A percentile compares a stretch with the other conserved stretches of the same genome.
These are phyloP conservation scores for Nomada fabriciana DNA, from an alignment of 2,888 invertebrate genomes.

Conservation along the genomic window DNA sequence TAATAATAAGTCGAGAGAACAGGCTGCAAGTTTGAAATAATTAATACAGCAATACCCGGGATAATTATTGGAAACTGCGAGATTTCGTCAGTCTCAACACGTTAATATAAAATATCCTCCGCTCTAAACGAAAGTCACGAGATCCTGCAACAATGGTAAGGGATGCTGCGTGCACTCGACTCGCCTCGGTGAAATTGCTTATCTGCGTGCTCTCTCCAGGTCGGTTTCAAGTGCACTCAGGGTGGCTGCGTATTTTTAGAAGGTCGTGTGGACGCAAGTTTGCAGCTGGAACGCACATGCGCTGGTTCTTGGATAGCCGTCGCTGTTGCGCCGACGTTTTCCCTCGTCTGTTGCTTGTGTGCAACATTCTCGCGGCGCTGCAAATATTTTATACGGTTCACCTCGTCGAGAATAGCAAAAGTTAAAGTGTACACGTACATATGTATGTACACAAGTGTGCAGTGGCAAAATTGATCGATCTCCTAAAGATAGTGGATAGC, in stretches of 20 bases:
- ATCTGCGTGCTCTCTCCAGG: constrained; percentile 43
- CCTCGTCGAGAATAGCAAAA: constrained; percentile 53
- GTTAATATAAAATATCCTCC: background rate
- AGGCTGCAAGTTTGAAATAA: too few species aligned
- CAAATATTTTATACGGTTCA: constrained; percentile 75
- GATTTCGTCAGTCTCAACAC: background rate
- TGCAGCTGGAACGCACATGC: constrained; percentile 80
- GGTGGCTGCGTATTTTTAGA: constrained; percentile 79
- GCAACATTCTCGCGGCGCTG: constrained; percentile 64
- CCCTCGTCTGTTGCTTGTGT: constrained; percentile 28
- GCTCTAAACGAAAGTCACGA: too few species aligned
- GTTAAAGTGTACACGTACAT: background rate
- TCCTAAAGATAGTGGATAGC: constrained; percentile 8
- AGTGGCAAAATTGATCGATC: constrained; percentile 58
- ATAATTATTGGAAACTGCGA: too few species aligned
- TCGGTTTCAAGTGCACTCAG: constrained; percentile 75
- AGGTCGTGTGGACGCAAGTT: constrained; percentile 68
- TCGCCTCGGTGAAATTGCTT: constrained; percentile 47
- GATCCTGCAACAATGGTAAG: background rate
- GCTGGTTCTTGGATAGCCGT: constrained; percentile 43
- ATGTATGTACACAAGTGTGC: background rate
- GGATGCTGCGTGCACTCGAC: constrained; percentile 23
- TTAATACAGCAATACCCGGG: too few species aligned
- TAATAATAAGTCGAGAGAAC: too few species aligned
- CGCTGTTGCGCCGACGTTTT: constrained; percentile 34